Evolutionary conservation across 2,888 invertebrate species (phyloP), one percentile per base, ranked within the genome.

Genomic region (Ariolimax columbianus): DNA sequence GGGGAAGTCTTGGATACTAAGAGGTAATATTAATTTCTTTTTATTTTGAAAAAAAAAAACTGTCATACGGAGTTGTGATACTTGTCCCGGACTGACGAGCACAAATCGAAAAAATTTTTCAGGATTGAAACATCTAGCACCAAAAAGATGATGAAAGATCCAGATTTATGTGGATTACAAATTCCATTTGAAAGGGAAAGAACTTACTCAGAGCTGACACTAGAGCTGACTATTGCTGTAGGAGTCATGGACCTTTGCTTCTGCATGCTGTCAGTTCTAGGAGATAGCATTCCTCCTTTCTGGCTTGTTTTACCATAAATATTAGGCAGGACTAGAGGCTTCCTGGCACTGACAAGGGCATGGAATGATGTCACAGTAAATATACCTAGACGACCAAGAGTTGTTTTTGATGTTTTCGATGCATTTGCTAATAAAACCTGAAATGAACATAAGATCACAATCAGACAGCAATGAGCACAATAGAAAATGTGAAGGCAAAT

Each of bases 341-440:
- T 98, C 89, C 99, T 96, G 86, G 98, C 98, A 94, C 98, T 98
- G 91, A 99, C 98, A 94, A 98, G 98, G 89, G 98, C 99, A 95
- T 99, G 98, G 95, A 99, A 98, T 89, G 98, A 98, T 85, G 98
- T 98, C 91, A 99, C 98, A 82, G 98, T 98, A 96, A 98, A 98
- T 92, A 98, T 98, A 87, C 98, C 98, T 93, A 99, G 95, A 94
- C 98, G 97, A 95, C 98, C 98, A 92, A 99, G 95, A 77, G 97
- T 98, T 93, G 97, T 97, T 95, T 99, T 99, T 90, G 98, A 98
- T 91, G 97, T 97, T 91, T 98, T 97, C 43, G 98, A 98, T 87
- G 98, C 98, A 95, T 98, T 98, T 85, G 98, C 97, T 92, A 99
- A 95, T 92, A 99, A 95, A 90, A 98, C 98, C 98, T 98, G 96